These are phyloP conservation scores for Cheilosia pagana DNA, from an alignment of 2,888 invertebrate species.

Conservation along the genomic window DNA sequence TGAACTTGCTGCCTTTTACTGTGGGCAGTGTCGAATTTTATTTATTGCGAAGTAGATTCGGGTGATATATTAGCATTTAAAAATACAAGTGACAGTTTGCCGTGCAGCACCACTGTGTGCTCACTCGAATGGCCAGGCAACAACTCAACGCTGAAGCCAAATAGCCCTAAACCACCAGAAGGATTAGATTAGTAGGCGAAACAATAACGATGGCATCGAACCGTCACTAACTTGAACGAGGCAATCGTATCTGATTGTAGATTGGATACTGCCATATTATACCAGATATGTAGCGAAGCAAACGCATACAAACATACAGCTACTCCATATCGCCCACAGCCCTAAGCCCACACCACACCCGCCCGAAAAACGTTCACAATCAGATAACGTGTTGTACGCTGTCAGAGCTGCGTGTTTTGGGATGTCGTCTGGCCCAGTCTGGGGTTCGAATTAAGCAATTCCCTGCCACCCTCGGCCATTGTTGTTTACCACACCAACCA, in stretches of 20 bases:
- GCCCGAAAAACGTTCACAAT: slow-evolving; percentile 52
- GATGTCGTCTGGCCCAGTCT: slow-evolving; percentile 36
- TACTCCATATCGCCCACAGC: background rate
- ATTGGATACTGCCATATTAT: slow-evolving; percentile 57
- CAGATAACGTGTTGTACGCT: slow-evolving; percentile 63
- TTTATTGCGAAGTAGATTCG: too few relatives aligned
- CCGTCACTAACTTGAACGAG: slow-evolving; percentile 74
- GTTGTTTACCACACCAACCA: slow-evolving; percentile 45
- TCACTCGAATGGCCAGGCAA: slow-evolving; percentile 31
- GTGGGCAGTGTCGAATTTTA: too few relatives aligned
- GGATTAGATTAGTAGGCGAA: slow-evolving; percentile 73
- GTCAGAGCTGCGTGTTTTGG: slow-evolving; percentile 42
- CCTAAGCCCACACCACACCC: too few relatives aligned
- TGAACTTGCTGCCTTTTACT: too few relatives aligned
- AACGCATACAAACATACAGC: slow-evolving; percentile 21
- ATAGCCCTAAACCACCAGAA: slow-evolving; percentile 71
- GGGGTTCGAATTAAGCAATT: slow-evolving; percentile 34
- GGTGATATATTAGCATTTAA: too few relatives aligned
- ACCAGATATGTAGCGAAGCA: slow-evolving; percentile 6
- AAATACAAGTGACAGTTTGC: background rate
- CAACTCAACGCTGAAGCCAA: slow-evolving; percentile 65
- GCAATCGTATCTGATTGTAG: slow-evolving; percentile 74
- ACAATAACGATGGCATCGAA: slow-evolving; percentile 75
- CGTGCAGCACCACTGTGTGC: slow-evolving; percentile 17
- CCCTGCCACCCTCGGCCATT: slow-evolving; percentile 46